These are phyloP conservation scores for Amphibalanus amphitrite DNA, from an alignment of 1,140 invertebrate genomes.

Conservation along the genomic window DNA sequence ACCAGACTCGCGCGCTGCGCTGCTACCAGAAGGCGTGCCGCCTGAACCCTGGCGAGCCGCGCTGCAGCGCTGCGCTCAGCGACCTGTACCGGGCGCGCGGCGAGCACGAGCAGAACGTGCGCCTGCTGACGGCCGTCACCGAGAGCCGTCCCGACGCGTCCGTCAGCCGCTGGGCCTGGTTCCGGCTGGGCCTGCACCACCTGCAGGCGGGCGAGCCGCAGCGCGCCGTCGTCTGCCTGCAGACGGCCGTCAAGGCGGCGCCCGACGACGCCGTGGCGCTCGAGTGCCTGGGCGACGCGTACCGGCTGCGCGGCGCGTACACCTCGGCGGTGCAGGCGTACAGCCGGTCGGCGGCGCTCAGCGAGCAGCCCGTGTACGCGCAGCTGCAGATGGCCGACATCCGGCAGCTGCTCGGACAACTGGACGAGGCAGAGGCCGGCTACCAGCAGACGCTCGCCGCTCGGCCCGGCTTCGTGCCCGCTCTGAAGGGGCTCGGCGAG, in stretches of 20 bases:
- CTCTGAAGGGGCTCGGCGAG: background rate
- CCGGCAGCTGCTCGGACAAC: slow-evolving; percentile 35
- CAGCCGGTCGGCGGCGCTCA: slow-evolving; percentile 48
- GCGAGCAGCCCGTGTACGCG: slow-evolving; percentile 49
- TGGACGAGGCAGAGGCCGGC: background rate
- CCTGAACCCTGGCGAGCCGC: slow-evolving; percentile 44
- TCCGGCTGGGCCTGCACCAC: slow-evolving; percentile 54
- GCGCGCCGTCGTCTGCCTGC: slow-evolving; percentile 53
- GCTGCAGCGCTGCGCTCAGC: slow-evolving; percentile 51
- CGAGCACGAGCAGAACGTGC: slow-evolving; percentile 30
- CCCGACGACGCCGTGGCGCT: slow-evolving; percentile 10
- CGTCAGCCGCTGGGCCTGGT: slow-evolving; percentile 57
- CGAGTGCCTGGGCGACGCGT: slow-evolving; percentile 73
- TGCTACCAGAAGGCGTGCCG: slow-evolving; percentile 68
- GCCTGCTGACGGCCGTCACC: background rate
- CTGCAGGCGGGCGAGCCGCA: slow-evolving; percentile 46
- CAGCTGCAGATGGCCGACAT: slow-evolving; percentile 62
- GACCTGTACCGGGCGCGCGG: slow-evolving; percentile 48
- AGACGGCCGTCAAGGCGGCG: slow-evolving; percentile 40
- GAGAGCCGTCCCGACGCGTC: slow-evolving; percentile 29
- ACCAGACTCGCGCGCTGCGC: slow-evolving; percentile 45
- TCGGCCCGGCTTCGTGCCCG: background rate
- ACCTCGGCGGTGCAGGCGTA: slow-evolving; percentile 71
- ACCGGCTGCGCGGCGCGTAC: slow-evolving; percentile 59
- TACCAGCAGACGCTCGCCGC: background rate